Evolutionary conservation across 2,888 invertebrate species (phyloP).

Genomic region (Chloroclystis v-ata): DNA sequence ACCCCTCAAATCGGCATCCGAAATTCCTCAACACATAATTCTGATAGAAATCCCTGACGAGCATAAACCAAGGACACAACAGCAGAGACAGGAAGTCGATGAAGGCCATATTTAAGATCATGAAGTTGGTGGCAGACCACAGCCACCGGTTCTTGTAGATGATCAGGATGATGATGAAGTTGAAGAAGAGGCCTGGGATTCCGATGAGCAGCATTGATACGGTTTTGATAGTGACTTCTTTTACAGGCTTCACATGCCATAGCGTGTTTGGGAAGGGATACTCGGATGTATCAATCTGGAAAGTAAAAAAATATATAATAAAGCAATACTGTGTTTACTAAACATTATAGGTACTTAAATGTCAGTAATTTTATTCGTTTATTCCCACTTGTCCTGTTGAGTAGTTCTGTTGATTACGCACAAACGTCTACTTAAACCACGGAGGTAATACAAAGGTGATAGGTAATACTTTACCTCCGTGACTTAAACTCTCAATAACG

Average conservation of each 20-base stretch:
- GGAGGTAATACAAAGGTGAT: too few species aligned
- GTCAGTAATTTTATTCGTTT: too few species aligned
- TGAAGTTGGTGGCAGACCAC: slow-evolving; percentile 83
- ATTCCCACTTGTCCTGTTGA: too few species aligned
- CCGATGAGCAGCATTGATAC: slow-evolving; percentile 79
- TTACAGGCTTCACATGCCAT: slow-evolving; percentile 79
- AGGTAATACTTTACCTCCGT: too few species aligned
- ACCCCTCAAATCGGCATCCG: slow-evolving; percentile 88
- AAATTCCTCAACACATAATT: slow-evolving; percentile 85
- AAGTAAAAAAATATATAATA: slow-evolving; percentile 12
- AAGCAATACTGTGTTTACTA: too few species aligned
- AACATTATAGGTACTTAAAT: too few species aligned
- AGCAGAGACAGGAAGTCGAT: slow-evolving; percentile 82
- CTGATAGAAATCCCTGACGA: slow-evolving; percentile 86
- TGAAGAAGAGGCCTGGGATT: slow-evolving; percentile 81
- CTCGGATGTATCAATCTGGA: slow-evolving; percentile 61
- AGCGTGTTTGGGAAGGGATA: slow-evolving; percentile 80
- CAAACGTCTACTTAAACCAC: too few species aligned
- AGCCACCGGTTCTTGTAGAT: slow-evolving; percentile 80
- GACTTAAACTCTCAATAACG: too few species aligned
- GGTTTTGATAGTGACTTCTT: slow-evolving; percentile 80
- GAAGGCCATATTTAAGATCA: slow-evolving; percentile 86
- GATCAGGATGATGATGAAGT: slow-evolving; percentile 81
- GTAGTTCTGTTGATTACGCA: too few species aligned
- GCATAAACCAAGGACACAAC: slow-evolving; percentile 86